phyloP scores from a whole-genome alignment of 2,113 vertebrate species.

The Strix aluco region DNA sequence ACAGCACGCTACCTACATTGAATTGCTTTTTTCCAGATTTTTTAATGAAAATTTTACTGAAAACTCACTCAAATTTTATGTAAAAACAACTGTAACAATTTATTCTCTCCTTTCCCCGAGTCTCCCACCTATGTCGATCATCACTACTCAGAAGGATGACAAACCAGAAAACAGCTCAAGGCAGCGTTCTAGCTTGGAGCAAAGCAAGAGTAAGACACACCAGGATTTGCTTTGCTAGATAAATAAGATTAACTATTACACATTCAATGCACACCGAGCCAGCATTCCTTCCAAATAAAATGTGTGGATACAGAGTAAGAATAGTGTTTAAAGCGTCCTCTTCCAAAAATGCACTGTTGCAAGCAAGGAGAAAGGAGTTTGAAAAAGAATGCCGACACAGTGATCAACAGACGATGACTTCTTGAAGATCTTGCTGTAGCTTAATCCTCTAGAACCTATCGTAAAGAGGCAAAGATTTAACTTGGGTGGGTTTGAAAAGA shows the following conservation, averaged over 20 bases:
- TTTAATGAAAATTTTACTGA: not conserved
- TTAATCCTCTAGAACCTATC: not conserved
- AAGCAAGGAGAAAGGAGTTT: not conserved
- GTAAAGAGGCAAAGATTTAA: not conserved
- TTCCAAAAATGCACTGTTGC: not conserved
- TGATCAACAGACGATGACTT: not conserved
- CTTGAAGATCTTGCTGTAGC: not conserved
- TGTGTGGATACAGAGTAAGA: not conserved
- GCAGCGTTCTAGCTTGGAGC: not conserved
- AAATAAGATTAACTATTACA: not conserved
- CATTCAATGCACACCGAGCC: not conserved
- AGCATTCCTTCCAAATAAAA: not conserved
- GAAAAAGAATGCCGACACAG: not conserved
- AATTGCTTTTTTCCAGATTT: not conserved
- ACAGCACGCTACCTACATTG: not conserved
- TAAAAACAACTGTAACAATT: not conserved
- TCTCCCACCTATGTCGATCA: not conserved
- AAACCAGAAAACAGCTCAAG: not conserved
- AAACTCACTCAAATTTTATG: not conserved
- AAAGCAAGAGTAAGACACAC: not conserved
- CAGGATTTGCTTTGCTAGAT: not conserved
- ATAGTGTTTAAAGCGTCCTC: not conserved
- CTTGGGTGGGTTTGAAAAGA: not conserved
- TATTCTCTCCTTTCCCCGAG: not conserved
- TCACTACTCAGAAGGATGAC: not conserved